A percentile compares a stretch with the other conserved stretches of the same genome.
Conservation (phyloP, 2,797 vertebrate genomes). For the Potorous gilbertii region DNA sequence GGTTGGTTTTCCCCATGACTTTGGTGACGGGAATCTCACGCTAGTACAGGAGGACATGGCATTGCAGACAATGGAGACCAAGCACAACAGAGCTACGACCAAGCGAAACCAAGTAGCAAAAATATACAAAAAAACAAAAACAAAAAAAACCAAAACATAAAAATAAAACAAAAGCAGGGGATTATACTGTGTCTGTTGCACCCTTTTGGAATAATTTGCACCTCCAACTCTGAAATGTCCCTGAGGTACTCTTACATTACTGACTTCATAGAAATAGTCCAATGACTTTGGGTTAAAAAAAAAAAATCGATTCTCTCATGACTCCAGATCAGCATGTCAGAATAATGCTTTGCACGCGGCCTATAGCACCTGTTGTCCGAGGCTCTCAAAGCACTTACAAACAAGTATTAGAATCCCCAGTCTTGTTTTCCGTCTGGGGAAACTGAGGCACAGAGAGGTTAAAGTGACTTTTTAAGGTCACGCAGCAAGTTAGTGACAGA, state of each 20-base stretch:
- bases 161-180: constrained; percentile 82
- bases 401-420: constrained; percentile 72
- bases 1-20: constrained; percentile 96
- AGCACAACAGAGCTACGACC: constrained; percentile 86
- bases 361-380: constrained; percentile 77
- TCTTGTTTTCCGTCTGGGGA: constrained; percentile 74
- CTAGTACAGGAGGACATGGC: constrained; percentile 94
- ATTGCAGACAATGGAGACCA: constrained; percentile 88
- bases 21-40: constrained; percentile 96
- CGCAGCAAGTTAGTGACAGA: constrained; percentile 76
- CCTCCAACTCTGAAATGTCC: constrained; percentile 93
- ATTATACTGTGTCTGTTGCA: constrained; percentile 89
- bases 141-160: constrained; percentile 51
- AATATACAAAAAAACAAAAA: constrained; percentile 84
- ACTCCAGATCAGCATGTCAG: constrained; percentile 76
- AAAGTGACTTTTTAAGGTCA: constrained; percentile 76
- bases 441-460: constrained; percentile 80
- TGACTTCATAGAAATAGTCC: constrained; percentile 85
- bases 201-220: constrained; percentile 89
- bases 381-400: constrained; percentile 80
- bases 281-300: constrained; percentile 81
- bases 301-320: constrained; percentile 76
- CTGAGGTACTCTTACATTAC: constrained; percentile 92
- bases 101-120: constrained; percentile 86
- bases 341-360: constrained; percentile 70